Percentiles rank a stretch among this genome's conserved stretches.
Evolutionary conservation across 2,888 invertebrate genomes (phyloP).

Genomic region (Cephus runcator): DNA sequence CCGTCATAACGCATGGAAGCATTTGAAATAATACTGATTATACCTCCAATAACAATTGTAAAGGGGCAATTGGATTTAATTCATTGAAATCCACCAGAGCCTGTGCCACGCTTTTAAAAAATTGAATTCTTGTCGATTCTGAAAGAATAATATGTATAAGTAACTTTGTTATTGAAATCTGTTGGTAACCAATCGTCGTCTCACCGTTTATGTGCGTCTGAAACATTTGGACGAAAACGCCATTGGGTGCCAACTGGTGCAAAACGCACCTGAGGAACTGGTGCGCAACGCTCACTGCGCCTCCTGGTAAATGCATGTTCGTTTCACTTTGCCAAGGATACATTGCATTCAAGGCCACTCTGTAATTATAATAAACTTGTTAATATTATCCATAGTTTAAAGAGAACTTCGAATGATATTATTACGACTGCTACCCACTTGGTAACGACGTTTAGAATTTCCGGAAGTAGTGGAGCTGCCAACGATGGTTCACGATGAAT

Average conservation of each 20-base stretch:
- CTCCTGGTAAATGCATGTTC: conserved; percentile 90
- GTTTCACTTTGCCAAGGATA: conserved; percentile 92
- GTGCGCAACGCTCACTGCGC: conserved; percentile 94
- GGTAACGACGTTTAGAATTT: conserved; percentile 88
- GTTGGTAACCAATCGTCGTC: conserved; percentile 6
- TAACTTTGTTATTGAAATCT: neutral
- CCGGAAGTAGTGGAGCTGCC: conserved; percentile 94
- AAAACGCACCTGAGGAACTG: conserved; percentile 97
- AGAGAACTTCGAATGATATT: neutral
- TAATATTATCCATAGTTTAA: neutral
- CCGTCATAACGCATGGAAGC: conserved; percentile 6
- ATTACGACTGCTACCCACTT: conserved; percentile 70
- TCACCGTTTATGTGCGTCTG: conserved; percentile 87
- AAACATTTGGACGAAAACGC: conserved; percentile 96
- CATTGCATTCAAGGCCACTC: conserved; percentile 80
- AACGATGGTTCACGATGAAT: conserved; percentile 94
- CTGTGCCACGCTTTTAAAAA: conserved; percentile 94
- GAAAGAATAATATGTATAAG: conserved; percentile 30
- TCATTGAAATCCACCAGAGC: conserved; percentile 96
- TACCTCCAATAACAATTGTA: conserved; percentile 90
- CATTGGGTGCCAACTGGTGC: conserved; percentile 96
- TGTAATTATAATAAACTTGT: conserved; percentile 49
- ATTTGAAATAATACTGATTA: neutral
- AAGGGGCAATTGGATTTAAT: conserved; percentile 91
- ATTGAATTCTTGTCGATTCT: conserved; percentile 81